These are phyloP conservation scores for Drosophila aff. DNA, from an alignment of 1,140 invertebrate genomes.

Conservation along the genomic window DNA sequence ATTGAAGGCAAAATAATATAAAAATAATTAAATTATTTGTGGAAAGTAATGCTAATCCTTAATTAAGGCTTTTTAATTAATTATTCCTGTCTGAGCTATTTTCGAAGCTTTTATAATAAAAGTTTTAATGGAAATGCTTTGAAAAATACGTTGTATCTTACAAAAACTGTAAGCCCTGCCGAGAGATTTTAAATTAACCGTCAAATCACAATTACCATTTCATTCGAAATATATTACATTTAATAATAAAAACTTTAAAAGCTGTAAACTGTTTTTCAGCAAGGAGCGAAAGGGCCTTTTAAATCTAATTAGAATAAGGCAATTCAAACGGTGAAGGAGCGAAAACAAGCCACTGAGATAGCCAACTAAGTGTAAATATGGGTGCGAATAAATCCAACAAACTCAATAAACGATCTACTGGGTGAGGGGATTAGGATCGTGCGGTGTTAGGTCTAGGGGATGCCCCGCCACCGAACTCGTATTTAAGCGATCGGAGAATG, in stretches of 20 bases:
- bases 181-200: too few relatives aligned
- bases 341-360: not conserved
- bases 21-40: too few relatives aligned
- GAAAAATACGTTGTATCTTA: not conserved
- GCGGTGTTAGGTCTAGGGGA: conserved; percentile 19
- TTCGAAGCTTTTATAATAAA: too few relatives aligned
- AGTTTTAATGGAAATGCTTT: not conserved
- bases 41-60: not conserved
- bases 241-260: not conserved
- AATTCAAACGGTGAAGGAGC: not conserved
- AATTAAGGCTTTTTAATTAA: not conserved
- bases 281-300: too few relatives aligned
- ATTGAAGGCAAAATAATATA: not conserved
- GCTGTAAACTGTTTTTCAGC: too few relatives aligned
- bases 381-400: conserved; percentile 22
- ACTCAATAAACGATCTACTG: conserved; percentile 11
- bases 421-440: conserved; percentile 15
- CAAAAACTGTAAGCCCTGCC: not conserved
- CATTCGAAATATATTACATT: not conserved
- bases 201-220: not conserved
- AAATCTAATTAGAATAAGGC: not conserved
- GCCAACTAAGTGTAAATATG: conserved; percentile 14
- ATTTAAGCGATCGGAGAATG: conserved; percentile 19
- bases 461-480: conserved; percentile 24
- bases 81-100: not conserved